Evolutionary conservation across 2,888 invertebrate genomes (phyloP), one percentile per base, ranked within the genome.

Genomic region (Troilus luridus): DNA sequence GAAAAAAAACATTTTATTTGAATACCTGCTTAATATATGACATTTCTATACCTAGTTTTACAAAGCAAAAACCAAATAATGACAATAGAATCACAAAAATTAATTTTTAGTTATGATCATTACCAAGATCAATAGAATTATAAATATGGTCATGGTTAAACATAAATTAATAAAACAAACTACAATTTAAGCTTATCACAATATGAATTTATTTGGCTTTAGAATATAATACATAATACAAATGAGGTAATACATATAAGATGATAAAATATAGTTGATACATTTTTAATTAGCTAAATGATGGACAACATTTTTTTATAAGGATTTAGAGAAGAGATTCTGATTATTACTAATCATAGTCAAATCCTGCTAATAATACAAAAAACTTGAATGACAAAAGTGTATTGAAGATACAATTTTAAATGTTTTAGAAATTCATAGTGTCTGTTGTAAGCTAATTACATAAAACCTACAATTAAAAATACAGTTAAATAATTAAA

Each of bases 201-300:
- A 85, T 85, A 54, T 56, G 85, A 85, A 85, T 85, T 77, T 77
- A 77, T 77, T 85, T 85, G 85, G 85, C 85, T 85, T 85, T n/a
- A 85, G 41, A 24, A 41, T 24, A 77, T 77, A 85, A 58, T 85
- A 56, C 5, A 85, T 58, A 85, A 56, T 85, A 85, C 56, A 58
- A 58, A 85, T 85, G 85, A 85, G 85, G 85, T 85, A 85, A 85
- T 85, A 54, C n/a, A 56, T n/a, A 85, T 85, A 56, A 85, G 12
- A 85, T n/a, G 12, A 85, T n/a, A 85, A 56, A 85, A 58, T 81
- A 77, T 41, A 81, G 3, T 54, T 9, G 7, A 81, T 81, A 21
- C 21, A 85, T n/a, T 85, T 85, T 11, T 56, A 3, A 56, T n/a
- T n/a, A 85, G 85, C 56, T 41, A 56, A 85, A n/a, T 56, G 21